Evolutionary conservation across 2,888 invertebrate species (phyloP).

Genomic region (Meta bourneti): DNA sequence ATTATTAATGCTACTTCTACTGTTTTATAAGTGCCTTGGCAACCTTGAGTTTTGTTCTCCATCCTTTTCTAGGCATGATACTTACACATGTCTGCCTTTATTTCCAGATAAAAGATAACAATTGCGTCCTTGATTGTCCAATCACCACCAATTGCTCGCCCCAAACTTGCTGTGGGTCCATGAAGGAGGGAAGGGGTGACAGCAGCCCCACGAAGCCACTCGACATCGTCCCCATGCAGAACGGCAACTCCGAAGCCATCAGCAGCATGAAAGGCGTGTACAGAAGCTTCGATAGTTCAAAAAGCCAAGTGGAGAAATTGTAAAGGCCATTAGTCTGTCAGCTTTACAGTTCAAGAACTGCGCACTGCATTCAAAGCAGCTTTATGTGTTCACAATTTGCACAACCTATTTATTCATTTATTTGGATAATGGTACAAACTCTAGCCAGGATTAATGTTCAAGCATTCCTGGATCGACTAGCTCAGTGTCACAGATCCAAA

Average conservation of each 20-base stretch:
- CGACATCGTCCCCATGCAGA: slow-evolving; percentile 8
- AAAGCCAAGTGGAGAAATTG: slow-evolving; percentile 7
- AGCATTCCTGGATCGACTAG: background rate
- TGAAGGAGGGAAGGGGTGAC: slow-evolving; percentile 38
- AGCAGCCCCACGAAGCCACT: background rate
- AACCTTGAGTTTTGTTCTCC: too few species aligned
- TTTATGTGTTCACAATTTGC: background rate
- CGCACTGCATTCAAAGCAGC: background rate
- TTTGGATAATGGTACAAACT: background rate
- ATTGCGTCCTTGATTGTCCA: slow-evolving; percentile 91
- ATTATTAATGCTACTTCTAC: too few species aligned
- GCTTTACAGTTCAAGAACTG: background rate
- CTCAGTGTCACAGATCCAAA: too few species aligned
- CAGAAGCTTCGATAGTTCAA: slow-evolving; percentile 49
- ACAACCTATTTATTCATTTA: background rate
- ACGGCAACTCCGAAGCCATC: slow-evolving; percentile 23
- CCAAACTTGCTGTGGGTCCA: slow-evolving; percentile 92
- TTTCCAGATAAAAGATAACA: slow-evolving; percentile 18
- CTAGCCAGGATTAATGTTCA: background rate
- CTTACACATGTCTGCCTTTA: too few species aligned
- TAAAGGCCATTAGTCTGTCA: background rate
- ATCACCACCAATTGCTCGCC: slow-evolving; percentile 89
- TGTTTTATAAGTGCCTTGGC: too few species aligned
- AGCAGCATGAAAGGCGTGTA: slow-evolving; percentile 51
- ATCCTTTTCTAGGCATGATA: too few species aligned